phyloP scores from a whole-genome alignment of 2,797 vertebrate genomes.

The Vireo griseus region DNA sequence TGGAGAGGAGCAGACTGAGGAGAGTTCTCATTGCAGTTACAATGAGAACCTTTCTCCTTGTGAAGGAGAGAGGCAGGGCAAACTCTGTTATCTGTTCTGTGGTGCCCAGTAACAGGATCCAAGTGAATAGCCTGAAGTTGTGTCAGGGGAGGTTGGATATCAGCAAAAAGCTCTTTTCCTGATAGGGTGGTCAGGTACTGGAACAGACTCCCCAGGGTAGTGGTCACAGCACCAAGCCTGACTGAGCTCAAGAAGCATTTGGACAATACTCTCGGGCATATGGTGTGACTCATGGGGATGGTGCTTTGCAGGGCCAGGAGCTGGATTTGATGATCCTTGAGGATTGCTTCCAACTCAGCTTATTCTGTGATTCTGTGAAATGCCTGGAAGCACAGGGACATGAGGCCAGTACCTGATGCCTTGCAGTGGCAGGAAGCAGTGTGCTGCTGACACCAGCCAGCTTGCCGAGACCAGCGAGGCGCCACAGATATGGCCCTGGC shows the following conservation, averaged over 20 bases:
- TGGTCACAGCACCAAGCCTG: not conserved
- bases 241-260: not conserved
- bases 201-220: not conserved
- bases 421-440: slow-evolving; percentile 83
- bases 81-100: not conserved
- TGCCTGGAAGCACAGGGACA: not conserved
- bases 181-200: not conserved
- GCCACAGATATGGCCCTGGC: slow-evolving; percentile 83
- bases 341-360: not conserved
- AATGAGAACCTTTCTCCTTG: no score
- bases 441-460: slow-evolving; percentile 92
- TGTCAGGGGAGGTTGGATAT: not conserved
- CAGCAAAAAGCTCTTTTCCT: not conserved
- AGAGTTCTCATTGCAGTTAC: not conserved
- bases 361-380: not conserved
- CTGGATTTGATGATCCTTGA: not conserved
- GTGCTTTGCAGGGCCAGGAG: not conserved
- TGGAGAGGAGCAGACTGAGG: not conserved
- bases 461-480: slow-evolving; percentile 82
- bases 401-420: slow-evolving; percentile 44
- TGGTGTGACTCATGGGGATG: not conserved
- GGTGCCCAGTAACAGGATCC: not conserved
- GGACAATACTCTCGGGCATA: not conserved
- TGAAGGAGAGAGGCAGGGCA: not conserved
- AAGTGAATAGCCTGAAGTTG: not conserved